A percentile compares a stretch with the other conserved stretches of the same genome.
phyloP scores from a whole-genome alignment of 2,888 invertebrate genomes.

The Liodrosophila aerea region DNA sequence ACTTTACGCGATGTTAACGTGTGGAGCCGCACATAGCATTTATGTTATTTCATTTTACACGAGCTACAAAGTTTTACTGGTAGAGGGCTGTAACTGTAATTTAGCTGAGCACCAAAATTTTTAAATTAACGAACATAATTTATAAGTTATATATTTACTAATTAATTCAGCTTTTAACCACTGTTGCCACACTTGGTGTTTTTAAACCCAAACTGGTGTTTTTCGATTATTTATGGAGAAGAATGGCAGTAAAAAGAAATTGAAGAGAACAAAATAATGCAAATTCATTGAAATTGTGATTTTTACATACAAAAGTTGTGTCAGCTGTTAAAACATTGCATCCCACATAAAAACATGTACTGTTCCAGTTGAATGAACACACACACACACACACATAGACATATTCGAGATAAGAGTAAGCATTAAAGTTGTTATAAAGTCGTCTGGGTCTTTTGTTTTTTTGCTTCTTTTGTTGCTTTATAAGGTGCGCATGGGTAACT shows the following conservation, averaged over 20 bases:
- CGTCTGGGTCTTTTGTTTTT: neutral
- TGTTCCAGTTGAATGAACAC: constrained; percentile 27
- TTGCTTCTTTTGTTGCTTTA: constrained; percentile 15
- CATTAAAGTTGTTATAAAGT: constrained; percentile 14
- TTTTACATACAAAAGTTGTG: neutral
- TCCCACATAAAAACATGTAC: neutral
- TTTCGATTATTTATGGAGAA: too few relatives aligned
- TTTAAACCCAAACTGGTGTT: too few relatives aligned
- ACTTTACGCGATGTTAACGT: too few relatives aligned
- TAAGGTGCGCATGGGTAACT: constrained; percentile 40
- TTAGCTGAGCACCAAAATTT: too few relatives aligned
- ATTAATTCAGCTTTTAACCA: too few relatives aligned
- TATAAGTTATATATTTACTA: too few relatives aligned
- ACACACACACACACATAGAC: constrained; percentile 9
- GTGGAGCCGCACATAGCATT: too few relatives aligned
- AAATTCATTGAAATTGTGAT: neutral
- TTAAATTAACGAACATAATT: too few relatives aligned
- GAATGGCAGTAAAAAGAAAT: constrained; percentile 23
- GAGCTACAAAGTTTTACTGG: too few relatives aligned
- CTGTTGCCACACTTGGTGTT: too few relatives aligned
- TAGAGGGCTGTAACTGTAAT: too few relatives aligned
- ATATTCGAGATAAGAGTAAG: constrained; percentile 22
- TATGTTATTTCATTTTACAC: too few relatives aligned
- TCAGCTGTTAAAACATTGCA: constrained; percentile 15
- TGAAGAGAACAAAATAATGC: neutral